Evolutionary conservation across 2,113 vertebrate species (phyloP).

Genomic region (Rhagologus leucostigma): DNA sequence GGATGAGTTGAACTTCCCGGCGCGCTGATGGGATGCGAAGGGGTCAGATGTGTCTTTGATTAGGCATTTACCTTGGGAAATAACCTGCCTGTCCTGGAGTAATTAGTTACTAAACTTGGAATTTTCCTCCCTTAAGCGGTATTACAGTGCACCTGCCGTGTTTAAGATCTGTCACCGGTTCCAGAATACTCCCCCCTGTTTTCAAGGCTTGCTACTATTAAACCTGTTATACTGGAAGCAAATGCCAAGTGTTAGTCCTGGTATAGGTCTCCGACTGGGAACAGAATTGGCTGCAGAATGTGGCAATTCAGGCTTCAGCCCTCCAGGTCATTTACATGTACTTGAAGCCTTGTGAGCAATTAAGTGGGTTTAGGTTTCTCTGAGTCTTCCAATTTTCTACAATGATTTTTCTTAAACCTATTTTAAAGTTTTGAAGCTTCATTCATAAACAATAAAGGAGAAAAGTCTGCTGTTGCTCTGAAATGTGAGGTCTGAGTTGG

Average conservation of each 20-base stretch:
- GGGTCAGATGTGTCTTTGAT: not conserved
- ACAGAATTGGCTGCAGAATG: not conserved
- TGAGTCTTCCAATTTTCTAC: not conserved
- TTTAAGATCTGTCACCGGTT: not conserved
- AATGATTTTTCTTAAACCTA: not conserved
- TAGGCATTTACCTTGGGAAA: not conserved
- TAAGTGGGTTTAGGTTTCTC: not conserved
- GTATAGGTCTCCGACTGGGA: not conserved
- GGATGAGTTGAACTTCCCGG: constrained; percentile 7
- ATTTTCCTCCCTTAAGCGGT: not conserved
- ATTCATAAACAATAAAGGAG: not conserved
- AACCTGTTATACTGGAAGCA: not conserved
- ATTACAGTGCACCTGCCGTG: constrained; percentile 54
- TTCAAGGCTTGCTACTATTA: not conserved
- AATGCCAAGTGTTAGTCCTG: not conserved
- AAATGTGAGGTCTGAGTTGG: not conserved
- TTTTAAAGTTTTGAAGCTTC: not conserved
- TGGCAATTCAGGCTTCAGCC: not conserved
- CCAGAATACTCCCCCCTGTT: not conserved
- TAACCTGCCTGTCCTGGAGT: not conserved
- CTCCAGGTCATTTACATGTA: not conserved
- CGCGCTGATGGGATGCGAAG: not conserved
- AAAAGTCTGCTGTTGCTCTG: not conserved
- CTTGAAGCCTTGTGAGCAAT: not conserved
- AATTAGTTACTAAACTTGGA: not conserved